phyloP scores from a whole-genome alignment of 2,797 vertebrate genomes.

The Oreochromis grahami region DNA sequence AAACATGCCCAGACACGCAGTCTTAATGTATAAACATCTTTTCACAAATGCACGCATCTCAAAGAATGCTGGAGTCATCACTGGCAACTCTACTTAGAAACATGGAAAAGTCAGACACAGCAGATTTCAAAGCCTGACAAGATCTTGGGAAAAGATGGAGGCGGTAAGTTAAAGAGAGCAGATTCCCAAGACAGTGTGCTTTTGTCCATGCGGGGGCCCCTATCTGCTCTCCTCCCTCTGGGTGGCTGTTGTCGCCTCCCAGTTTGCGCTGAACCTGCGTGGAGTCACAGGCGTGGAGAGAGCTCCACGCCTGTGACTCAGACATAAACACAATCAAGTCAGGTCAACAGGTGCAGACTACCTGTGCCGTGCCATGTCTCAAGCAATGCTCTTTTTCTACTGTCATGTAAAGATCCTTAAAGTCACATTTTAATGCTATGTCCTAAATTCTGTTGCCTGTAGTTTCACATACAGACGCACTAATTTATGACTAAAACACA shows the following conservation, averaged over 20 bases:
- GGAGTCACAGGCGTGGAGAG: too few relatives aligned
- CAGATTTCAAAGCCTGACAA: slow-evolving; percentile 55
- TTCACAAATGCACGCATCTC: not conserved
- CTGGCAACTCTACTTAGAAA: slow-evolving; percentile 28
- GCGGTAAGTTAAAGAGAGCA: not conserved
- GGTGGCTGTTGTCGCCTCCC: slow-evolving; percentile 3
- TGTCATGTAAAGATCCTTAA: not conserved
- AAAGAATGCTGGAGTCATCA: slow-evolving; percentile 48
- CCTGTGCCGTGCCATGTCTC: not conserved
- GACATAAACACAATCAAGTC: not conserved
- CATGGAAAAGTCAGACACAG: slow-evolving; percentile 55
- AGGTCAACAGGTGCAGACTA: slow-evolving; percentile 47
- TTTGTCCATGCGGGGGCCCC: slow-evolving; percentile 50
- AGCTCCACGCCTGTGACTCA: slow-evolving; percentile 5
- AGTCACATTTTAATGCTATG: not conserved
- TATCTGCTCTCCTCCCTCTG: slow-evolving; percentile 12
- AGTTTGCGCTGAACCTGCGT: slow-evolving; percentile 61
- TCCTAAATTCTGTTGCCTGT: not conserved
- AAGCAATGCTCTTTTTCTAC: not conserved
- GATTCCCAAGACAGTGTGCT: slow-evolving; percentile 43
- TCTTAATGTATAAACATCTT: slow-evolving; percentile 23
- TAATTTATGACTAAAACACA: not conserved
- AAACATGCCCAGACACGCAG: slow-evolving; percentile 12
- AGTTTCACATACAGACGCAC: fast-evolving
- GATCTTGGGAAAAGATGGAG: slow-evolving; percentile 49